phyloP scores from a whole-genome alignment of 2,888 invertebrate species.

The Drosophila nr. medialis region DNA sequence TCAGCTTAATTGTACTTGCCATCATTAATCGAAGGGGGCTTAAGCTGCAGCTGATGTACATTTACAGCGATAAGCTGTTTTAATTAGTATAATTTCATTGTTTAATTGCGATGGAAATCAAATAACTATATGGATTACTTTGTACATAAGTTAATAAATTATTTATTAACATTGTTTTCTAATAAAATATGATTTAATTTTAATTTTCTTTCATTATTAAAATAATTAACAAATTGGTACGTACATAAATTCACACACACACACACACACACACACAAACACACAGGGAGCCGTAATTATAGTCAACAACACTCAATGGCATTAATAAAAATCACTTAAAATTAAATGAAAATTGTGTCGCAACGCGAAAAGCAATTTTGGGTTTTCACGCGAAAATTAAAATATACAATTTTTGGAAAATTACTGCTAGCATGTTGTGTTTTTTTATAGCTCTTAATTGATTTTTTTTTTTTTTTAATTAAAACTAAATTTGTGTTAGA shows the following conservation, averaged over 20 bases:
- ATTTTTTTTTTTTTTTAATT: constrained; percentile 5
- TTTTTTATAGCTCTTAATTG: constrained; percentile 3
- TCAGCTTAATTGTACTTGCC: background rate
- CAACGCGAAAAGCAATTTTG: constrained; percentile 16
- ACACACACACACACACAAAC: background rate
- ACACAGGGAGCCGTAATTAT: background rate
- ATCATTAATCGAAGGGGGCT: background rate
- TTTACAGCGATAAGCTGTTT: constrained; percentile 21
- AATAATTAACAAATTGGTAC: constrained; percentile 3
- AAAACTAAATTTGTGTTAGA: constrained; percentile 15
- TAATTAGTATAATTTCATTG: constrained; percentile 16
- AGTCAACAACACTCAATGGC: background rate
- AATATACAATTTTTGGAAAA: background rate
- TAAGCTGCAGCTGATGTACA: background rate
- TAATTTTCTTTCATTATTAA: background rate
- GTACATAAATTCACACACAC: background rate
- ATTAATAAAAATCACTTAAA: constrained; percentile 38
- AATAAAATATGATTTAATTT: background rate
- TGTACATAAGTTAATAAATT: background rate
- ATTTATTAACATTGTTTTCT: background rate
- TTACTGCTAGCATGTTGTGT: background rate
- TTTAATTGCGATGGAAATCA: background rate
- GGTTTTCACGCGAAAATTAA: constrained; percentile 1
- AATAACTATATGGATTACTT: background rate
- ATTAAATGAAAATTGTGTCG: constrained; percentile 36